Evolutionary conservation across 2,888 invertebrate species (phyloP).

Genomic region (Oligia strigilis): DNA sequence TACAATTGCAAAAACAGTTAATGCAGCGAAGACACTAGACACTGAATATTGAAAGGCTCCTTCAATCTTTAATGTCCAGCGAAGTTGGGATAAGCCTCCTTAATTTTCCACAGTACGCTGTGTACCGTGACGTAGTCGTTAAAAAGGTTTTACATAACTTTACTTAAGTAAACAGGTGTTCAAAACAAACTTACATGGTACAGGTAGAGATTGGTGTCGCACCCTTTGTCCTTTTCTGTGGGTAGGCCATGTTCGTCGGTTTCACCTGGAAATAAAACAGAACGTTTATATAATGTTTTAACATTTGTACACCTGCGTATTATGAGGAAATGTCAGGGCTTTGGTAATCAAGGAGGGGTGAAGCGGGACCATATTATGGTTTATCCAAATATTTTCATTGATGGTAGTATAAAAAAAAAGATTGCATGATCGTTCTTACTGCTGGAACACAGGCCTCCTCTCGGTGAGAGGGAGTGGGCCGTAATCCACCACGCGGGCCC

Average conservation of each 20-base stretch:
- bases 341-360: too few relatives aligned
- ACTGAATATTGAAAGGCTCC: slow-evolving; percentile 38
- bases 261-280: slow-evolving; percentile 90
- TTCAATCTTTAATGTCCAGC: slow-evolving; percentile 40
- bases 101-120: slow-evolving; percentile 17
- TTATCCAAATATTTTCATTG: not conserved
- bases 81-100: slow-evolving; percentile 35
- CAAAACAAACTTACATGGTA: slow-evolving; percentile 92
- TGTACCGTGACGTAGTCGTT: slow-evolving; percentile 18
- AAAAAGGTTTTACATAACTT: slow-evolving; percentile 52
- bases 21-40: slow-evolving; percentile 23
- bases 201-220: slow-evolving; percentile 96
- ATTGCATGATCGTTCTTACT: not conserved
- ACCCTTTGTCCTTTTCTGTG: slow-evolving; percentile 93
- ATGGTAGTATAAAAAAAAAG: not conserved
- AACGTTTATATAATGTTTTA: slow-evolving; percentile 42
- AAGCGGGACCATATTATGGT: too few relatives aligned
- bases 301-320: slow-evolving; percentile 16
- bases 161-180: slow-evolving; percentile 46
- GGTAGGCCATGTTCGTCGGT: slow-evolving; percentile 92
- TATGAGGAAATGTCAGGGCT: not conserved
- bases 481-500: not conserved
- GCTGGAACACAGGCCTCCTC: not conserved
- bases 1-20: slow-evolving; percentile 18
- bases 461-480: too few relatives aligned